Evolutionary conservation across 2,888 invertebrate species (phyloP), one percentile per base, ranked within the genome.

Genomic region (Drosophila maculinotata): DNA sequence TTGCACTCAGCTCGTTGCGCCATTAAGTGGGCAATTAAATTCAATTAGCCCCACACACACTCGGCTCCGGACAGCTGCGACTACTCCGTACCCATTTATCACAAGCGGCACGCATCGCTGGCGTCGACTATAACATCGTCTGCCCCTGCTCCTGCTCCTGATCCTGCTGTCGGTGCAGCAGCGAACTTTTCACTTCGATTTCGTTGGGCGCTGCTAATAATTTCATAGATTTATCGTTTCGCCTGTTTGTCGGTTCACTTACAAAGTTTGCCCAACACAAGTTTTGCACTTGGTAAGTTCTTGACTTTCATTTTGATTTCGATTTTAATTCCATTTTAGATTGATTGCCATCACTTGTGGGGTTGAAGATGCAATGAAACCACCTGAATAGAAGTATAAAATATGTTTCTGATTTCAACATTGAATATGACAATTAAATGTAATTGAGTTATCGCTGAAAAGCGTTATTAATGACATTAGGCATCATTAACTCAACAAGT

Each of bases 11-110:
- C 89, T 86, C 89, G 89, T 83, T 90, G 89, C 89, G 83, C 86
- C 83, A 88, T 89, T 89, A 88, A 90, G 87, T 90, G 89, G 88
- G 84, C 90, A 90, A 90, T 90, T 90, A 90, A 86, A 90, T 90
- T 89, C 89, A 90, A 90, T 90, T 90, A 90, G 82, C 78, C 83
- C 79, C 67, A 70, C 31, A 44, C 62, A 52, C 57, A 51, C 59
- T 68, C 14, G 64, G 53, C 17, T 57, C 35, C n/a, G n/a, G n/a
- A n/a, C 53, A 28, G 39, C 12, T 57, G 15, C 28, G 28, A 49
- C 20, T 59, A 17, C 48, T 20, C 7, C 31, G n/a, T 30, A 39
- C 47, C 67, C 66, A 72, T 79, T 79, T 75, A 71, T 79, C 77
- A 76, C 49, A 31, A 15, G 3, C 20, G 14, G 5, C 52, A 35